Conservation (phyloP, 2,113 vertebrate species). For the Corydoras sp. region DNA sequence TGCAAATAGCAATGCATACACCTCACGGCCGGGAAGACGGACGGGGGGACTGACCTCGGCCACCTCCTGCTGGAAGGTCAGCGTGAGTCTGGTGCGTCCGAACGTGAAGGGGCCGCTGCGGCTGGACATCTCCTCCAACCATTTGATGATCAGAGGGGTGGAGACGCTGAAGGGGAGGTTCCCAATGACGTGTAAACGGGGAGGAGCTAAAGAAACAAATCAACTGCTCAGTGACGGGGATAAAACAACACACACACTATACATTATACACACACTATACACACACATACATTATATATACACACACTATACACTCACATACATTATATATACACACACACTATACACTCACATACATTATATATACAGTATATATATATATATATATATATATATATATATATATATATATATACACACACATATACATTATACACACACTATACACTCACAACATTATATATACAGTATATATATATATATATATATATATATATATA, state of each 20-base stretch:
- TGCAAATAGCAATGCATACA: no score
- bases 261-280: background rate
- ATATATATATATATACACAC: background rate
- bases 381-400: no score
- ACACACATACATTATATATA: no score
- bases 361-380: no score
- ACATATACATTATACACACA: background rate
- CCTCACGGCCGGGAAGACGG: no score
- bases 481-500: no score
- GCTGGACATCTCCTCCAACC: conserved; percentile 78
- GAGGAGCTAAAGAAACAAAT: conserved; percentile 71
- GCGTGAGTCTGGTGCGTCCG: conserved; percentile 83
- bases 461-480: no score
- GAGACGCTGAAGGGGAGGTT: conserved; percentile 94
- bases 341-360: no score
- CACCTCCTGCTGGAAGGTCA: conserved; percentile 99
- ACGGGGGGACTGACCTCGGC: conserved; percentile 84
- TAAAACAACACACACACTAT: conserved; percentile 4
- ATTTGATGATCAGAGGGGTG: conserved; percentile 87
- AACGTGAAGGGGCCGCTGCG: conserved; percentile 80
- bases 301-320: no score
- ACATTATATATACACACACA: no score
- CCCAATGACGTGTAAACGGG: conserved; percentile 89
- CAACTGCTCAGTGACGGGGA: background rate
- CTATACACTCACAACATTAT: no score